Conservation (phyloP, 2,797 vertebrate genomes). For the Eutrigla gurnardus region DNA sequence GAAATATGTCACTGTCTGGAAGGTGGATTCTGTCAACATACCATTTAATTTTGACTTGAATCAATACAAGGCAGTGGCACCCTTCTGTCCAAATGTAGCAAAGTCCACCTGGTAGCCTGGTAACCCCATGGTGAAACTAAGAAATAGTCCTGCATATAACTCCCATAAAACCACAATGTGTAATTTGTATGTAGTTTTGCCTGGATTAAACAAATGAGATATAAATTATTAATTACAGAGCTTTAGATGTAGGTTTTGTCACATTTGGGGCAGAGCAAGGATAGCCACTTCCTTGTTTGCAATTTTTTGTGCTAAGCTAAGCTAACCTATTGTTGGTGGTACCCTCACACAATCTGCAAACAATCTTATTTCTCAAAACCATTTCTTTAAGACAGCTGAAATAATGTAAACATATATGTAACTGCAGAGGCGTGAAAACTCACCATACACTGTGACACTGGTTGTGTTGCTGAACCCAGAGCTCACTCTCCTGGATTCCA, state of each 20-base stretch:
- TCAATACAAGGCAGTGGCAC: no score
- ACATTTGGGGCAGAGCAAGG: not conserved
- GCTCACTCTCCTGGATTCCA: not conserved
- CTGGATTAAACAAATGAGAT: not conserved
- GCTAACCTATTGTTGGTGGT: not conserved
- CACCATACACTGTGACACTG: slow-evolving; percentile 50
- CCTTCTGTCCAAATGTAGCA: not conserved
- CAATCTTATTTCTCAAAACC: not conserved
- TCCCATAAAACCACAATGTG: not conserved
- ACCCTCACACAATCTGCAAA: not conserved
- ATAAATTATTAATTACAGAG: not conserved
- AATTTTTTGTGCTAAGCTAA: not conserved
- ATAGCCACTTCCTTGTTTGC: not conserved
- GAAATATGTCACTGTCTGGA: no score
- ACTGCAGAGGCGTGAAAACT: slow-evolving; percentile 13
- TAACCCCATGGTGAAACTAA: not conserved
- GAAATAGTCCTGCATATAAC: not conserved
- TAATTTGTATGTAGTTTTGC: no score
- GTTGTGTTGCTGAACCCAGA: slow-evolving; percentile 43
- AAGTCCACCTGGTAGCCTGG: not conserved
- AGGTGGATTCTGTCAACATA: no score
- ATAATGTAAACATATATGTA: not conserved
- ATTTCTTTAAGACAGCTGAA: not conserved
- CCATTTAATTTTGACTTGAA: no score
- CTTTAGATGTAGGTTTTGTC: not conserved